Evolutionary conservation across 2,113 vertebrate species (phyloP), one percentile per base, ranked within the genome.

Genomic region (Alces alces): DNA sequence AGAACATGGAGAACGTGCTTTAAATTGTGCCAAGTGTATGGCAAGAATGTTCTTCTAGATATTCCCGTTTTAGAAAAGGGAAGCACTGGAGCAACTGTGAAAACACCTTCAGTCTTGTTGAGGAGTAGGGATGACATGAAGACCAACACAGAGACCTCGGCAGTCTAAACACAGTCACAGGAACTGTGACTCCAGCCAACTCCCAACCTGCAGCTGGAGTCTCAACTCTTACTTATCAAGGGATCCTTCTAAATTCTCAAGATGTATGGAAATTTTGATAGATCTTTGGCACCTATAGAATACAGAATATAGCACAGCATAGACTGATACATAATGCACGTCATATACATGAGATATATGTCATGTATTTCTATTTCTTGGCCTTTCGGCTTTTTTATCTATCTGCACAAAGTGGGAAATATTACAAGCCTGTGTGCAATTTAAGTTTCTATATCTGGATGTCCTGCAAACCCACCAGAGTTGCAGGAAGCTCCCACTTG

Each of bases 401-500:
- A 27, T 54, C 33, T 43, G 78, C 60, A 64, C 43, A 19, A 50
- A 92, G 47, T 28, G 95, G 55, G 58, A 96, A 80, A 52, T 39
- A 19, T 2, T 30, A 82, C 43, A 21, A 54, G 84, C 30, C 57
- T 30, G 54, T 88, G 14, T 86, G 64, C 76, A 47, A 47, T 28
- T 4, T 45, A 55, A 27, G 89, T 91, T 95, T 55, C 94, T 92
- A 9, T 92, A 89, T 95, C 92, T 85, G 86, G 80, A 86, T 23
- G n/a, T 78, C 90, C 78, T 90, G 88, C 54, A 84, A 83, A 39
- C 43, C 70, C 0, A 3, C 61, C 87, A 73, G 52, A 28, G 79
- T 14, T 76, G 43, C n/a, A 91, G 97, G 97, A 97, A 96, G 95
- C 92, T 93, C 92, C n/a, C 36, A 50, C 88, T 86, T 43, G 94